These are phyloP conservation scores for Cephus spinipes DNA, from an alignment of 2,888 invertebrate species.

Conservation along the genomic window DNA sequence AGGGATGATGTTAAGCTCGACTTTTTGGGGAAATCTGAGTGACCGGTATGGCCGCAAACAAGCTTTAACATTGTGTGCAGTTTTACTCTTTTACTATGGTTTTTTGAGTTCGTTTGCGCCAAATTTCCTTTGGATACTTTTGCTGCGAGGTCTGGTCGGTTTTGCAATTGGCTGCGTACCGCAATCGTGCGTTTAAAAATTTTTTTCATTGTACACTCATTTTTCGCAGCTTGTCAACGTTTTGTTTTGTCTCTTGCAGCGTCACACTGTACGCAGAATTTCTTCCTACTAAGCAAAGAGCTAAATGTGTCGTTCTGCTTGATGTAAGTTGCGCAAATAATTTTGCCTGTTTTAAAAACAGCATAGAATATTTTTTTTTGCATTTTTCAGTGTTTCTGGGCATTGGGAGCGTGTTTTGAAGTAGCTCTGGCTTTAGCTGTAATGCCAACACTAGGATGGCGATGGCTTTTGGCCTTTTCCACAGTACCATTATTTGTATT, in stretches of 20 bases:
- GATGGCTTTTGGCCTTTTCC: slow-evolving; percentile 92
- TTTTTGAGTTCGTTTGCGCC: slow-evolving; percentile 91
- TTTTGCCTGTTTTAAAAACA: slow-evolving; percentile 6
- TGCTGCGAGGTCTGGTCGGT: slow-evolving; percentile 92
- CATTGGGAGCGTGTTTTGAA: slow-evolving; percentile 93
- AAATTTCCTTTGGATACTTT: slow-evolving; percentile 89
- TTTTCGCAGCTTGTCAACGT: neutral
- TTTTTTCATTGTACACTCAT: neutral
- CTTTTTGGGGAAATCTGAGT: slow-evolving; percentile 95
- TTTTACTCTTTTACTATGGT: slow-evolving; percentile 91
- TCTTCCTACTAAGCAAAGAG: slow-evolving; percentile 91
- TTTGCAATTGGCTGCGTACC: slow-evolving; percentile 97
- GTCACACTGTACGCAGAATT: slow-evolving; percentile 97
- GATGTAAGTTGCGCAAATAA: slow-evolving; percentile 77
- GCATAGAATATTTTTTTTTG: neutral
- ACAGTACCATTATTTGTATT: slow-evolving; percentile 89
- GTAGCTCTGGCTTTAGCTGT: slow-evolving; percentile 89
- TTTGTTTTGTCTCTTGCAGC: slow-evolving; percentile 69
- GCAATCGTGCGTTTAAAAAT: slow-evolving; percentile 85
- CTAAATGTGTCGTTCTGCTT: slow-evolving; percentile 93
- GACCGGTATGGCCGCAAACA: slow-evolving; percentile 93
- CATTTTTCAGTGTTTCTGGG: slow-evolving; percentile 88
- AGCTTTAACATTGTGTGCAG: slow-evolving; percentile 92
- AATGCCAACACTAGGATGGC: slow-evolving; percentile 93
- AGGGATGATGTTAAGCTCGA: slow-evolving; percentile 97